Conservation (phyloP, 2,797 vertebrate species). For the Scarus forsteni region DNA sequence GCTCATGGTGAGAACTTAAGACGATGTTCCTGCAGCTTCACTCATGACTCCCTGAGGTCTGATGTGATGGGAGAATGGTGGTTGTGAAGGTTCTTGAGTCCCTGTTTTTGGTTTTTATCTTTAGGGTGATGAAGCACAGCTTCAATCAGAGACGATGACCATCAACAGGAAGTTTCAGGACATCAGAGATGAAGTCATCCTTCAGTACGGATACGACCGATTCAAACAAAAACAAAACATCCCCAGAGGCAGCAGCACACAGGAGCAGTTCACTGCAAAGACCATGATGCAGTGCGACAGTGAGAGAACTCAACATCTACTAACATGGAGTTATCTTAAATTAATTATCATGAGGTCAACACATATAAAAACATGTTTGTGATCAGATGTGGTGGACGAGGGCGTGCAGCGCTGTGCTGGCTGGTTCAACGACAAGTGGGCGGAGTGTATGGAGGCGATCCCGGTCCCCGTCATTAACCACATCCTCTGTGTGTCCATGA, state of each 20-base stretch:
- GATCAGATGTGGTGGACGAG: slow-evolving; percentile 82
- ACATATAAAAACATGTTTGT: neutral
- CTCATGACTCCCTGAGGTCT: too few species aligned
- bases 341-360: too few species aligned
- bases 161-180: slow-evolving; percentile 76
- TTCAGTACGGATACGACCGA: slow-evolving; percentile 75
- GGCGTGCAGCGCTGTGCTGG: slow-evolving; percentile 82
- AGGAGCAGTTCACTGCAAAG: slow-evolving; percentile 83
- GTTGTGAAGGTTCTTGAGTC: too few species aligned
- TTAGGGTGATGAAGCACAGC: slow-evolving; percentile 72
- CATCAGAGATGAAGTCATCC: slow-evolving; percentile 85
- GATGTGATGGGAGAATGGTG: too few species aligned
- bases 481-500: slow-evolving; percentile 91
- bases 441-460: slow-evolving; percentile 76
- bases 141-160: slow-evolving; percentile 73
- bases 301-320: slow-evolving; percentile 28
- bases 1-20: slow-evolving; percentile 53
- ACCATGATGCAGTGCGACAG: slow-evolving; percentile 86
- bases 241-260: slow-evolving; percentile 71
- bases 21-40: neutral
- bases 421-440: slow-evolving; percentile 85
- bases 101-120: neutral
- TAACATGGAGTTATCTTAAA: too few species aligned
- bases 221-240: neutral
- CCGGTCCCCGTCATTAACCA: slow-evolving; percentile 84